Evolutionary conservation across 2,797 vertebrate genomes (phyloP), one percentile per base, ranked within the genome.

Genomic region (Lates japonicus): DNA sequence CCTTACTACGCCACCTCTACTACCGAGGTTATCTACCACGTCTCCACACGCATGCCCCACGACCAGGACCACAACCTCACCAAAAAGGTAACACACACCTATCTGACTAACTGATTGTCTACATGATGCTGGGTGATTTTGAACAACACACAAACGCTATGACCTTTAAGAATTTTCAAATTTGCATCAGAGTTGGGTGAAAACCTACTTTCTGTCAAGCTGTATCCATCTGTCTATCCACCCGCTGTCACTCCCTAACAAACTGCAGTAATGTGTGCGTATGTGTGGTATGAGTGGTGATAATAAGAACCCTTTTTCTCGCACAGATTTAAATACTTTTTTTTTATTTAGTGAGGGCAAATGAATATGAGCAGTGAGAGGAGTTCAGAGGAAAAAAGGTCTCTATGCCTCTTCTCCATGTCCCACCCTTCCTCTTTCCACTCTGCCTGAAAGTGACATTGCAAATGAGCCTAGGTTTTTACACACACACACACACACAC

Each of bases 1-100:
- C 97, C 98, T 0, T 99, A 99, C 93, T 99, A 97, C 84, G 97
- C 98, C 95, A 99, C 97, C 74, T 99, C 98, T 81, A 99, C 97
- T 19, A 98, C 98, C 7, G 98, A 99, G 95, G 98, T 98, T 68
- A 97, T 99, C 95, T 99, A 97, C 93, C 98, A 99, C 54, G 98
- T 99, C 19, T 99, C 98, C 87, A 99, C 98, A 51, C 97, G 98
- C 94, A 99, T 99, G 98, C 97, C 97, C 79, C 98, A 97, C 33
- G 98, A 99, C 93, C 97, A 98, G 39, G 98, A 99, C 93, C 97
- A 98, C 87, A 99, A 98, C 82, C 94, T 99, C 89, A 99, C 98
- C 86, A 99, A 98, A 95, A 99, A 99, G 96, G 98, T 99, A 91
- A 57, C 20, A 0, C 52, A 31, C 1, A 33, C 33, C 51, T 3